Conservation (phyloP, 1,140 invertebrate species). For the Trichomalopsis sarcophagae region DNA sequence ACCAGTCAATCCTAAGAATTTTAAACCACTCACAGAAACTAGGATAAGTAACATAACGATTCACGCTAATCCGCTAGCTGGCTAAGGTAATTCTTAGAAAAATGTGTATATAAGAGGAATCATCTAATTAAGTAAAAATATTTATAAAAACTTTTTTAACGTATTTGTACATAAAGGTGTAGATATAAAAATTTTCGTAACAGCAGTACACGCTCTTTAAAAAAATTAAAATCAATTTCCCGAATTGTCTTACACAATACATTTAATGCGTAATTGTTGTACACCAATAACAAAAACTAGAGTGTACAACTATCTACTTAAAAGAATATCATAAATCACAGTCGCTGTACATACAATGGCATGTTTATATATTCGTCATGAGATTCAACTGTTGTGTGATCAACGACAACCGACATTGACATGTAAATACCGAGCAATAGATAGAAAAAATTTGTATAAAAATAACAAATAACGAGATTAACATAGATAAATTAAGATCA, state of each 20-base stretch:
- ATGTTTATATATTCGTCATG: slow-evolving; percentile 30
- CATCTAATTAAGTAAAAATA: slow-evolving; percentile 17
- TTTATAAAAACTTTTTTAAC: slow-evolving; percentile 11
- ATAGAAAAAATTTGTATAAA: slow-evolving; percentile 17
- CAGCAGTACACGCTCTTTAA: neutral
- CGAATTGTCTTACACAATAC: neutral
- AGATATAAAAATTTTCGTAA: slow-evolving; percentile 27
- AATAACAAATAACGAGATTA: slow-evolving; percentile 6
- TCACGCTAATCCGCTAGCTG: slow-evolving; percentile 96
- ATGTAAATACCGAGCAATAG: slow-evolving; percentile 15
- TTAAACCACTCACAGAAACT: slow-evolving; percentile 88
- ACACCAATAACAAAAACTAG: slow-evolving; percentile 4
- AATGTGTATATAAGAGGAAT: slow-evolving; percentile 1
- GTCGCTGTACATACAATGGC: slow-evolving; percentile 29
- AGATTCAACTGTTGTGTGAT: neutral
- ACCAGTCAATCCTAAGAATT: slow-evolving; percentile 95
- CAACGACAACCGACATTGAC: neutral
- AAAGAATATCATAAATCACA: slow-evolving; percentile 41
- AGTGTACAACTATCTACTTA: neutral
- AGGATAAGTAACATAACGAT: slow-evolving; percentile 93
- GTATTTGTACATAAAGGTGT: slow-evolving; percentile 37
- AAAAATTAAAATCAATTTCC: neutral
- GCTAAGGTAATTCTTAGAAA: slow-evolving; percentile 67
- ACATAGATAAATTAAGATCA: neutral
- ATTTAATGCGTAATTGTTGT: neutral